Percentiles rank a stretch among this genome's conserved stretches.
Evolutionary conservation across 2,797 vertebrate species (phyloP).

Genomic region (Rhinichthys osculus): DNA sequence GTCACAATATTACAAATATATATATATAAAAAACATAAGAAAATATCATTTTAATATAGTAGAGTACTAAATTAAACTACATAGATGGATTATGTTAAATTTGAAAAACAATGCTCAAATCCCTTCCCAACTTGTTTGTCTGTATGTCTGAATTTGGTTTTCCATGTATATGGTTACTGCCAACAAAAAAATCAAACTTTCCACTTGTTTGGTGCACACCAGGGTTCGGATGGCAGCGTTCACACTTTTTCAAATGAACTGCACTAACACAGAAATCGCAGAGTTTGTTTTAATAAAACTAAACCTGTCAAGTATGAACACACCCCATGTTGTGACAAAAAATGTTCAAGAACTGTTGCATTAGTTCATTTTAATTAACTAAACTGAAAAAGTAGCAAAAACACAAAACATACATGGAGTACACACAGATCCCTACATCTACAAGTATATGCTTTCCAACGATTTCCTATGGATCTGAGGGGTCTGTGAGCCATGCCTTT

Average conservation of each 20-base stretch:
- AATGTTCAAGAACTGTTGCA: neutral
- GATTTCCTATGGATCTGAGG: constrained; percentile 2
- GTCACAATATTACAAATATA: neutral
- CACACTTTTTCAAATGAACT: neutral
- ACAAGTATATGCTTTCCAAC: neutral
- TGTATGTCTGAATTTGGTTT: too few relatives aligned
- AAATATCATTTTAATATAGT: neutral
- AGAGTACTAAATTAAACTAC: too few relatives aligned
- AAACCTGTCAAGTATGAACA: neutral
- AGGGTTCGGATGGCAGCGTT: neutral
- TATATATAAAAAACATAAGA: too few relatives aligned
- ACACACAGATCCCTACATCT: neutral
- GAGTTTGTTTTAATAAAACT: neutral
- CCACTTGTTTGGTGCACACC: neutral
- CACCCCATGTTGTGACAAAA: neutral
- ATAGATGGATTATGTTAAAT: too few relatives aligned
- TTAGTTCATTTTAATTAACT: neutral
- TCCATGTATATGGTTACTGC: too few relatives aligned
- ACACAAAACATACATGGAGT: neutral
- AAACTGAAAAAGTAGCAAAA: neutral
- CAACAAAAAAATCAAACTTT: neutral
- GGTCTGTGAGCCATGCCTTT: neutral
- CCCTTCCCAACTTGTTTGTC: too few relatives aligned
- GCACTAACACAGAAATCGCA: neutral
- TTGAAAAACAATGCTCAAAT: too few relatives aligned